Evolutionary conservation across 1,140 invertebrate species (phyloP), one percentile per base, ranked within the genome.

Genomic region (Chrysomallon squamiferum): DNA sequence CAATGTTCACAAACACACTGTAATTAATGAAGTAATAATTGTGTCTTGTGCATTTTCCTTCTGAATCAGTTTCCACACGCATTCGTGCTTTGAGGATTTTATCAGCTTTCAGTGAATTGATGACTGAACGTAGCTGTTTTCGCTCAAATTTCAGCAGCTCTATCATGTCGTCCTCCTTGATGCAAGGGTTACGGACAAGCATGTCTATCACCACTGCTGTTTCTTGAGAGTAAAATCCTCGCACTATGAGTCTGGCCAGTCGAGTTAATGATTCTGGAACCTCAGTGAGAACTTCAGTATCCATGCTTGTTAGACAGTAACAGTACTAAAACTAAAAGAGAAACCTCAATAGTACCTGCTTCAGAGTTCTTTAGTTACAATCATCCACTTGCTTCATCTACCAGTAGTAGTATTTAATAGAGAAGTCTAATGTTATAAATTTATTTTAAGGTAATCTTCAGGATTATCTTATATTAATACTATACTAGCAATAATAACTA

Each of bases 21-120:
- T 97, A 98, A 86, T 97, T 97, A 68, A 98, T 97, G 79, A 96
- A 98, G 85, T 97, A 98, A 86, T 97, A 98, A 84, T 97, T 97
- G 9, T 97, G 94, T 89, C 95, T 94, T 78, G 95, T 95, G 22
- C 94, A 93, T 88, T 96, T 96, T n/a, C 94, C 94, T 87, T 98
- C 95, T 3, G 90, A 88, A 45, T 95, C 95, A 59, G 95, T 97
- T 88, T 97, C 95, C 91, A 97, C 95, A 47, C 93, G 91, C 65
- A 97, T 88, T 73, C 93, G 68, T n/a, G 73, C 91, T 90, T 97
- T 95, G 71, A 98, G 92, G 84, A 98, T 95, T 87, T 97, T 96
- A 81, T 98, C 96, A 83, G 91, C 95, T 82, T 92, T 92, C 50
- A 98, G 82, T 0, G 91, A 92, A 9, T 93, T 89, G 84, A 97